Percentiles rank a stretch among this genome's conserved stretches.
Evolutionary conservation across 2,888 invertebrate species (phyloP).

Genomic region (Alloplasta piceator): DNA sequence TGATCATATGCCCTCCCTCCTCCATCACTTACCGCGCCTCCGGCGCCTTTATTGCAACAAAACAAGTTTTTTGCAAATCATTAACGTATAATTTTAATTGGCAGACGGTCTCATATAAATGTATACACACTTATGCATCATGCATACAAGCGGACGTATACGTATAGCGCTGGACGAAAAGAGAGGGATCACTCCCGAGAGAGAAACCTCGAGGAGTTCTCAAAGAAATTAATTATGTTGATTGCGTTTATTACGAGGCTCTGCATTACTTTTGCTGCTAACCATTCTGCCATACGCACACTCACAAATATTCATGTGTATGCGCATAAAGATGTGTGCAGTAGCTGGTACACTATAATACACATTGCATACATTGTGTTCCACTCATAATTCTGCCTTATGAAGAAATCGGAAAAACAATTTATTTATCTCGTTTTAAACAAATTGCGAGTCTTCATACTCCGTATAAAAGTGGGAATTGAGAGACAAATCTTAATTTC

Average conservation of each 20-base stretch:
- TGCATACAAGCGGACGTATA: not conserved
- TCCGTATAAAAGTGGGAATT: constrained; percentile 66
- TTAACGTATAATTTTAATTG: constrained; percentile 81
- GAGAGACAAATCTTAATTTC: not conserved
- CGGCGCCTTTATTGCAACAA: constrained; percentile 71
- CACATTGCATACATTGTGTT: not conserved
- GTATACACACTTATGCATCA: not conserved
- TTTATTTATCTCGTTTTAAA: constrained; percentile 78
- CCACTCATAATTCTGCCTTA: no score
- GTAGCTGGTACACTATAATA: no score
- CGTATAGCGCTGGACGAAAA: not conserved
- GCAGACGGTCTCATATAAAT: constrained; percentile 9
- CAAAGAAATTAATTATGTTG: constrained; percentile 69
- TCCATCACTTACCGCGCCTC: constrained; percentile 23
- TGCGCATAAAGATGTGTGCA: not conserved
- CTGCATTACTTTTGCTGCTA: constrained; percentile 41
- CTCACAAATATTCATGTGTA: not conserved
- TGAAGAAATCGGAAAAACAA: no score
- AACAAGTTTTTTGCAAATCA: constrained; percentile 80
- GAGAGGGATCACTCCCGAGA: not conserved
- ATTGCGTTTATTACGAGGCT: constrained; percentile 65
- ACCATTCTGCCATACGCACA: not conserved
- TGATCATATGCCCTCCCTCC: constrained; percentile 47
- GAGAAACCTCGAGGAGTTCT: constrained; percentile 27
- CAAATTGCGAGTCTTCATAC: constrained; percentile 80